Percentiles rank a stretch among this genome's conserved stretches.
These are phyloP conservation scores for Panonychus citri DNA, from an alignment of 1,140 invertebrate genomes.

Conservation along the genomic window DNA sequence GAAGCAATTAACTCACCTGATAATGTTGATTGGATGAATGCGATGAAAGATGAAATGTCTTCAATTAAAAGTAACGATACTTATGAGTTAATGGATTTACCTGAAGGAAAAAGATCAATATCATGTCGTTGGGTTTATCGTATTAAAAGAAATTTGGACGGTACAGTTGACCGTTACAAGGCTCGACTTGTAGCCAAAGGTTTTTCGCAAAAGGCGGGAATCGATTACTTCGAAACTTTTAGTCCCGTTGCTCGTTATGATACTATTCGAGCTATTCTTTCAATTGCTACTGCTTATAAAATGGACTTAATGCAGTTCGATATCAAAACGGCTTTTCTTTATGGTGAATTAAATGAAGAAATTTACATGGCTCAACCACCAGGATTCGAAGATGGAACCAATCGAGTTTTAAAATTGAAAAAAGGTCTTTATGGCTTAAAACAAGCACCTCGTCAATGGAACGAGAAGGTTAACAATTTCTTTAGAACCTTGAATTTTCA, in stretches of 20 bases:
- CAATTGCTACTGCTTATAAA: conserved; percentile 16
- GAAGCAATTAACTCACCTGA: conserved; percentile 5
- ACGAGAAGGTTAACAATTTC: conserved; percentile 8
- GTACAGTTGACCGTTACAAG: conserved; percentile 19
- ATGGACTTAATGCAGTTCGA: conserved; percentile 5
- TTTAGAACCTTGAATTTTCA: not conserved
- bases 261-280: conserved; percentile 18
- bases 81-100: not conserved
- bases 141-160: conserved; percentile 9
- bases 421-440: conserved; percentile 25
- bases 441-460: conserved; percentile 23
- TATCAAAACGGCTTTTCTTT: conserved; percentile 8
- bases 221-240: conserved; percentile 20
- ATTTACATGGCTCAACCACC: conserved; percentile 8
- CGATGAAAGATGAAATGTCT: conserved; percentile 3
- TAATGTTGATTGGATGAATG: conserved; percentile 3
- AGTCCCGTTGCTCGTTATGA: conserved; percentile 16
- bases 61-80: conserved; percentile 1
- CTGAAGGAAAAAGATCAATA: not conserved
- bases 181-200: conserved; percentile 24
- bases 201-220: conserved; percentile 17
- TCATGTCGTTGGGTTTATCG: conserved; percentile 8
- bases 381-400: conserved; percentile 2
- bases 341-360: conserved; percentile 15
- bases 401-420: conserved; percentile 16